phyloP scores from a whole-genome alignment of 2,888 invertebrate genomes.

The Nycteola revayana region DNA sequence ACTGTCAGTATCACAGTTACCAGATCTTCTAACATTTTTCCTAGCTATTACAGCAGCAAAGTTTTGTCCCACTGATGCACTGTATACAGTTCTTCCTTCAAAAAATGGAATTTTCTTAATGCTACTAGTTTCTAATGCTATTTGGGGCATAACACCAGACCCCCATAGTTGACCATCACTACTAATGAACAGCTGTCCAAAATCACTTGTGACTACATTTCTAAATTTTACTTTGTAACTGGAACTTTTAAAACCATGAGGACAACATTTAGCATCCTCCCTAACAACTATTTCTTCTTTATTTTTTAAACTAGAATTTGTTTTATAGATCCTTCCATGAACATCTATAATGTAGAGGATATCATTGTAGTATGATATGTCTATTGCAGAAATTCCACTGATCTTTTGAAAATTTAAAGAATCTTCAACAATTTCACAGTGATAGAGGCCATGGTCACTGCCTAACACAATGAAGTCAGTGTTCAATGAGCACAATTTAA shows the following conservation, averaged over 20 bases:
- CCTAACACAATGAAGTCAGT: conserved; percentile 67
- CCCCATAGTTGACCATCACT: conserved; percentile 87
- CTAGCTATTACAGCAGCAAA: conserved; percentile 89
- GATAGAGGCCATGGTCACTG: conserved; percentile 72
- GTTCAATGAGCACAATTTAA: conserved; percentile 66
- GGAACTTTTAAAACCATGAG: conserved; percentile 84
- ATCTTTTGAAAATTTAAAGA: conserved; percentile 69
- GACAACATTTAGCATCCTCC: conserved; percentile 85
- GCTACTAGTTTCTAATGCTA: conserved; percentile 81
- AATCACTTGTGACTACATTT: conserved; percentile 83
- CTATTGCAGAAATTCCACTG: conserved; percentile 79
- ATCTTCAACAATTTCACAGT: conserved; percentile 62
- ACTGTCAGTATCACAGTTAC: conserved; percentile 82
- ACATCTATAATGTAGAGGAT: conserved; percentile 83
- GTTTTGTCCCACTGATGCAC: conserved; percentile 88
- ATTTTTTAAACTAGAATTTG: conserved; percentile 77
- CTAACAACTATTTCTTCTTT: conserved; percentile 83
- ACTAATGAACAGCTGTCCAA: conserved; percentile 84
- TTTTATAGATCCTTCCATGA: conserved; percentile 83
- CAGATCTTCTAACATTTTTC: conserved; percentile 77
- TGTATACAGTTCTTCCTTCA: conserved; percentile 85
- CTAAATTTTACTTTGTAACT: conserved; percentile 84
- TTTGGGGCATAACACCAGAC: conserved; percentile 85
- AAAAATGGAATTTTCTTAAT: conserved; percentile 86
- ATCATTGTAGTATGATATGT: conserved; percentile 84